Evolutionary conservation across 2,113 vertebrate genomes (phyloP), one percentile per base, ranked within the genome.

Genomic region (Otocyon megalotis): DNA sequence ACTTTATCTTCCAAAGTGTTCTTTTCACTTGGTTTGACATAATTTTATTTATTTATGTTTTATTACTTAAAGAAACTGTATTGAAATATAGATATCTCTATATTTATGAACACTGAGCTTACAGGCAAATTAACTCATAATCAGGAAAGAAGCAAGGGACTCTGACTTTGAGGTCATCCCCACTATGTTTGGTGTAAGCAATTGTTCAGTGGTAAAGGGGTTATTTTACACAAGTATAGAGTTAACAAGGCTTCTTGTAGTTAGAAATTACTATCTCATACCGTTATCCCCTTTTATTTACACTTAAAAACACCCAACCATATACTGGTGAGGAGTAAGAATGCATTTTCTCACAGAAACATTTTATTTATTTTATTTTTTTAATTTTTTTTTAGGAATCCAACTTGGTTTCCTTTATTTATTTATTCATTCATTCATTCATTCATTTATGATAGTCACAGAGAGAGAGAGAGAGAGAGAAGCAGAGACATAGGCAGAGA

Each of bases 31-130:
- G 43, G 37, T 13, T 50, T 89, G 37, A 84, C 26, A 63, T 85
- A 84, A 79, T 90, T 79, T 87, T 87, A 84, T 90, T 85, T 72
- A 76, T 67, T 95, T 50, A 90, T 77, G 69, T 56, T 92, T 92
- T 63, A 90, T 85, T 85, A 79, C 54, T 89, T 37, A 67, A 43
- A 93, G 22, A 94, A 71, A 74, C 13, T 90, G 79, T 54, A 85
- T 30, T 79, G 79, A 88, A 96, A 77, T 89, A 77, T 28, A 86
- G 60, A 37, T 89, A 88, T 53, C 26, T 90, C 86, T 86, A 50
- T 50, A 89, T 88, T 89, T 89, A 84, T 60, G 69, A 89, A 71
- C 53, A 60, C 4, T 43, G 26, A 93, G 20, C 62, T 79, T 93
- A 79, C 8, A 96, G 71, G 28, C 30, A 84, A 71, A 96, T 63